Percentiles rank a stretch among this genome's conserved stretches.
Conservation (phyloP, 37 sponge, comb jelly and placozoan genomes). For the Crambe crambe region DNA sequence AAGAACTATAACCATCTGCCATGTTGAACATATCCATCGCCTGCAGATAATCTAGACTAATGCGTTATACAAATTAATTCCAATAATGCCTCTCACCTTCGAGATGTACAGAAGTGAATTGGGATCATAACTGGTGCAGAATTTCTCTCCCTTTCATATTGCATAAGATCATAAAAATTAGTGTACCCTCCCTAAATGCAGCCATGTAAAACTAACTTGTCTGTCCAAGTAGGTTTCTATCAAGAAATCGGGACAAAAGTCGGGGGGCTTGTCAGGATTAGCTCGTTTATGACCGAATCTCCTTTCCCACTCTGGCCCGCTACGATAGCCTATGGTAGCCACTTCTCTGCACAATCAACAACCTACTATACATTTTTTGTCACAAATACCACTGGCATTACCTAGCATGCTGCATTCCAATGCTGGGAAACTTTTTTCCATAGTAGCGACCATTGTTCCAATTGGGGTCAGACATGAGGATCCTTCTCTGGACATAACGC, state of each 20-base stretch:
- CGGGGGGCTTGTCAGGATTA: slow-evolving; percentile 35
- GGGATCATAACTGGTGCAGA: slow-evolving; percentile 73
- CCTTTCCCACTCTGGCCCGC: slow-evolving; percentile 79
- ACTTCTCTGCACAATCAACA: slow-evolving; percentile 50
- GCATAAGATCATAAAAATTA: background rate
- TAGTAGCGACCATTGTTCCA: slow-evolving; percentile 83
- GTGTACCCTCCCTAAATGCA: background rate
- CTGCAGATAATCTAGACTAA: slow-evolving; percentile 9
- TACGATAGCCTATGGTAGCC: slow-evolving; percentile 73
- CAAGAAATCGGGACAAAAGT: slow-evolving; percentile 81
- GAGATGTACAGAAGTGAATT: slow-evolving; percentile 79
- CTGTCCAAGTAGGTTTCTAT: slow-evolving; percentile 72
- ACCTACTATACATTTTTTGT: no score
- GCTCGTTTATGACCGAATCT: slow-evolving; percentile 57
- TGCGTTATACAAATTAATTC: no score
- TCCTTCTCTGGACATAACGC: slow-evolving; percentile 74
- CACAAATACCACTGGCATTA: background rate
- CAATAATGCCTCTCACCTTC: no score
- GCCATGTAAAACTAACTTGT: no score
- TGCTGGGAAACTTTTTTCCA: slow-evolving; percentile 56
- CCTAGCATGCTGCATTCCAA: slow-evolving; percentile 85
- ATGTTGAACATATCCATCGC: slow-evolving; percentile 87
- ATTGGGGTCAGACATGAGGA: slow-evolving; percentile 82
- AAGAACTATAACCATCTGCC: slow-evolving; percentile 47
- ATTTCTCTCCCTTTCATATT: slow-evolving; percentile 56